Evolutionary conservation across 2,888 invertebrate species (phyloP), one percentile per base, ranked within the genome.

Genomic region (Plagiodera versicolora): DNA sequence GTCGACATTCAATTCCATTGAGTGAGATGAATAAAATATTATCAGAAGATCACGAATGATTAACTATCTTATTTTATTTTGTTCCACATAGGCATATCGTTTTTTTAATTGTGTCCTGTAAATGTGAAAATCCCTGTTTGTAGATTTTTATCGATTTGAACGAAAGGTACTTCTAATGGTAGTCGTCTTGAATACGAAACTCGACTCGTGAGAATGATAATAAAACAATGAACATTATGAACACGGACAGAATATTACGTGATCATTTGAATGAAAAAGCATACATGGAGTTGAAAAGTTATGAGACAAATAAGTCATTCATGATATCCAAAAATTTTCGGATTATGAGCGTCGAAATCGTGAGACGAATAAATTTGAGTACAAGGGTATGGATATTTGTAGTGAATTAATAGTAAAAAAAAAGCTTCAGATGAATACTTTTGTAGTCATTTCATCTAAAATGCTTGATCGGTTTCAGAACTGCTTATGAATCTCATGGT

Each of bases 191-290:
- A 32, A 32, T 32, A 32, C 32, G 2, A 32, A n/a, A 32, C 32
- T 32, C 32, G 9, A 24, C 24, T 24, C 24, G 24, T 24, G 24
- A 24, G 6, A 11, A 32, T 32, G 11, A 32, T 32, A 32, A 32
- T 32, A 11, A 32, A 32, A 32, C 32, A 32, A 32, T 32, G 32
- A 32, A 32, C 32, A 32, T 32, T 6, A 32, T 9, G 10, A 32
- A 32, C 32, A 32, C 32, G 32, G 32, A 32, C 32, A 32, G 2
- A 32, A 6, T 17, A 39, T 20, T 70, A 72, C 72, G 70, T 72
- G 72, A 65, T 60, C 61, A 68, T 70, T 65, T 60, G 63, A 58
- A 54, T 64, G 56, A 63, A 63, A 66, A 51, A 56, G 61, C 55
- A 56, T n/a, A 49, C 32, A 53, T 53, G 52, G 49, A 50, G 51